These are phyloP conservation scores for Drosophila athabasca DNA, from an alignment of 1,140 invertebrate species.

Conservation along the genomic window DNA sequence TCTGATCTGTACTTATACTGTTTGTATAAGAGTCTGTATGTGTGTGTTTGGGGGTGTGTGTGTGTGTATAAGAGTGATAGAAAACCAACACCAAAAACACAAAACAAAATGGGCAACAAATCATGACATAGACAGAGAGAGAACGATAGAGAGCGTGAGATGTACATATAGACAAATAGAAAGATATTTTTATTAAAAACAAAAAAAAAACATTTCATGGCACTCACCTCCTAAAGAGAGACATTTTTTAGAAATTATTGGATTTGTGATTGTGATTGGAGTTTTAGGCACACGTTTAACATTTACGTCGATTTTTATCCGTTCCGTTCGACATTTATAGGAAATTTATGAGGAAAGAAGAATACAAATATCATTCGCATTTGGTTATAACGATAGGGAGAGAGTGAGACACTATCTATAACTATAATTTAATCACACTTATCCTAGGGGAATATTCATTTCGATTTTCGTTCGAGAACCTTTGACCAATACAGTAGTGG, in stretches of 20 bases:
- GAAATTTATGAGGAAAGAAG: slow-evolving; percentile 65
- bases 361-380: slow-evolving; percentile 73
- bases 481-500: slow-evolving; percentile 35
- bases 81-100: slow-evolving; percentile 64
- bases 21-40: slow-evolving; percentile 4
- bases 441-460: slow-evolving; percentile 18
- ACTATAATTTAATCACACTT: slow-evolving; percentile 61
- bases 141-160: slow-evolving; percentile 14
- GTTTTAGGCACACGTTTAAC: slow-evolving; percentile 68
- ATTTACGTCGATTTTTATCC: slow-evolving; percentile 69
- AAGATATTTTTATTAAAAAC: slow-evolving; percentile 21
- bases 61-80: slow-evolving; percentile 7
- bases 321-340: slow-evolving; percentile 62
- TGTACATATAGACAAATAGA: slow-evolving; percentile 27
- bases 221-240: slow-evolving; percentile 73
- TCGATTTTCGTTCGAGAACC: slow-evolving; percentile 39
- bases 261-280: slow-evolving; percentile 7
- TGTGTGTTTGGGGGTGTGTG: slow-evolving; percentile 15
- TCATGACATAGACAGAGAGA: slow-evolving; percentile 29
- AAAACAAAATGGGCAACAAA: slow-evolving; percentile 39
- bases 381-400: slow-evolving; percentile 2
- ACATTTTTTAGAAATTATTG: slow-evolving; percentile 44
- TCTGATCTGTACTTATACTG: too few relatives aligned
- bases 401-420: slow-evolving; percentile 16
- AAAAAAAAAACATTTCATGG: slow-evolving; percentile 60